Evolutionary conservation across 2,888 invertebrate genomes (phyloP), one percentile per base, ranked within the genome.

Genomic region (Orchestes rusci): DNA sequence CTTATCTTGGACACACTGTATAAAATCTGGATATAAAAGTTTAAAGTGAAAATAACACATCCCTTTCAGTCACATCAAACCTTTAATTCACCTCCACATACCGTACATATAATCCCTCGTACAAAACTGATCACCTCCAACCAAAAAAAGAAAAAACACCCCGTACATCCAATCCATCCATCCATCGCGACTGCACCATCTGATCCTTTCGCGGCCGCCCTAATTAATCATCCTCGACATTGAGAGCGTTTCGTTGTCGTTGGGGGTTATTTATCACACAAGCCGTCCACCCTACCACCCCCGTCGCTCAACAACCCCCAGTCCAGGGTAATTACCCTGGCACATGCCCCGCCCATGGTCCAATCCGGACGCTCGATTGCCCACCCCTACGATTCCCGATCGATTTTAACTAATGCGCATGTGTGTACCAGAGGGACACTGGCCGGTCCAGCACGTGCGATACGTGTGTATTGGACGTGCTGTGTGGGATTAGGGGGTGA

Each of bases 241-340:
- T 66, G 68, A 68, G 65, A 68, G 67, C 67, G 65, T 66, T 67
- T 67, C 64, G 66, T 66, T 67, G 68, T 67, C 65, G 64, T 57
- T 57, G 57, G 55, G 60, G 64, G 66, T 68, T 67, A 68, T 68
- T 67, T 66, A 67, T 68, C 67, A 68, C 65, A 60, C 58, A 51
- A 37, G 43, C 42, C 30, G 34, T 32, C 27, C 39, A 19, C 29
- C 39, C 46, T 33, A 47, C 39, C 48, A 39, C 51, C 42, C 40
- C 44, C 43, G 32, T 23, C 23, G 23, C 23, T 10, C 23, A 5
- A 23, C 10, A 7, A 23, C 23, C 23, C 5, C 23, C 23, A 59
- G 65, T 69, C 70, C 72, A 70, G 70, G 67, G 65, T 67, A 67
- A 67, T 68, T 67, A 68, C 67, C 63, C 64, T 63, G 62, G 61